Base-by-base conservation (phyloP, 2,113 vertebrate species). In the Arizona elegans region DNA sequence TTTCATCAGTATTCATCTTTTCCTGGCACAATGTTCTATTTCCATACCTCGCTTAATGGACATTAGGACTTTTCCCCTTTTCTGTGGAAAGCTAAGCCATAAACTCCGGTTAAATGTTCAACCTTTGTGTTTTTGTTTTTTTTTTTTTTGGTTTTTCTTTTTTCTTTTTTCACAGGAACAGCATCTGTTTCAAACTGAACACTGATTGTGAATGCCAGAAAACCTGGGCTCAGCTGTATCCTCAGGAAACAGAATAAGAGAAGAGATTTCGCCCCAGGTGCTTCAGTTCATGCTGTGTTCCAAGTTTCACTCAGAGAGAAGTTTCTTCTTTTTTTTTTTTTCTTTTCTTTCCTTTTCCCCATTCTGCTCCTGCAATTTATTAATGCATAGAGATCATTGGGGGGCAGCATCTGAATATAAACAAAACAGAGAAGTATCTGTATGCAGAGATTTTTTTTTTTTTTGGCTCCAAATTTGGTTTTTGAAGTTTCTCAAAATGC, bases 241-340 rank as follows among this genome's bases (percentile, higher is more conserved):
- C 96, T 97, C 96, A 96, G 97, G 96, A 97, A 97, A 96, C 0
- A 96, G 92, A 96, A 89, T 53, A 92, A 96, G 97, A 96, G 95
- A 96, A 96, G 96, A 93, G 95, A 87, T 94, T 96, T 94, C 96
- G 96, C 95, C 96, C 96, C 96, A 96, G 96, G 96, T 97, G 97
- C 95, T 96, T 87, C 85, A 58, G 0, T 93, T 96, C 94, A 92
- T 93, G 2, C 52, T 89, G 92, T 93, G 85, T 95, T 96, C 96
- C 96, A 75, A 94, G 93, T 86, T 91, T 91, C 0, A 0, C 59
- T 89, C 29, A 62, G 95, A 55, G 93, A 93, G 33, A 2, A 81
- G 5, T 86, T 94, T 96, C 88, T 10, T n/a, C n/a, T 26, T 11
- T 0, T 0, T 26, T 10, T 90, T 88, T 47, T 23, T 26, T 8